Evolutionary conservation across 2,888 invertebrate species (phyloP).

Genomic region (Notocelia uddmanniana): DNA sequence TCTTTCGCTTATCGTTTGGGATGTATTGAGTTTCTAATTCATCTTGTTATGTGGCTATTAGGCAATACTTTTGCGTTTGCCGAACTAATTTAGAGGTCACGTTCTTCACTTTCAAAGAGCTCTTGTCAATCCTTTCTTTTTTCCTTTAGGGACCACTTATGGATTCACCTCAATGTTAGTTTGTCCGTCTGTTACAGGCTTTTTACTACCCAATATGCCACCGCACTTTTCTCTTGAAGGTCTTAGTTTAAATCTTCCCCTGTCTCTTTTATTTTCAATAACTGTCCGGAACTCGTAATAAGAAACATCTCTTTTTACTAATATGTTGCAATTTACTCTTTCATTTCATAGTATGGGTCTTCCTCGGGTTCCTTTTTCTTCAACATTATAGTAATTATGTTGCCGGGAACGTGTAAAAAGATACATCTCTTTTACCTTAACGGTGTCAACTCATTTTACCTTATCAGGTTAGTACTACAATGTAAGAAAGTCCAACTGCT

Average conservation of each 20-base stretch:
- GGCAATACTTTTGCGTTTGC: background rate
- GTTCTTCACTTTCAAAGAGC: background rate
- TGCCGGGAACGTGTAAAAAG: background rate
- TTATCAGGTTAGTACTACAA: constrained; percentile 9
- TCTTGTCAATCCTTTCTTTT: background rate
- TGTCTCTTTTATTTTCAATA: background rate
- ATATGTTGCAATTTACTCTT: no score
- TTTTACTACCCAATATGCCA: background rate
- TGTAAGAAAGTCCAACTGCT: constrained; percentile 33
- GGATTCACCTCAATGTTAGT: no score
- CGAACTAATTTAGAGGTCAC: background rate
- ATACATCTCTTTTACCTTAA: no score
- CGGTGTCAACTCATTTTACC: background rate
- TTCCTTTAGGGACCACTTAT: no score
- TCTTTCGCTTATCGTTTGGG: background rate
- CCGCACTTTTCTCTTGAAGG: background rate
- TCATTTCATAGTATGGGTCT: background rate
- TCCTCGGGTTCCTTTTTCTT: background rate
- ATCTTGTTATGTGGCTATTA: no score
- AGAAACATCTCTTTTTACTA: background rate
- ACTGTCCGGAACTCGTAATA: background rate
- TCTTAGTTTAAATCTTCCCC: background rate
- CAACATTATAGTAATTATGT: background rate
- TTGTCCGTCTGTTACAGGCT: background rate
- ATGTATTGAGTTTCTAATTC: no score